These are phyloP conservation scores for Notiomystis cincta DNA, from an alignment of 2,113 vertebrate species.

Conservation along the genomic window DNA sequence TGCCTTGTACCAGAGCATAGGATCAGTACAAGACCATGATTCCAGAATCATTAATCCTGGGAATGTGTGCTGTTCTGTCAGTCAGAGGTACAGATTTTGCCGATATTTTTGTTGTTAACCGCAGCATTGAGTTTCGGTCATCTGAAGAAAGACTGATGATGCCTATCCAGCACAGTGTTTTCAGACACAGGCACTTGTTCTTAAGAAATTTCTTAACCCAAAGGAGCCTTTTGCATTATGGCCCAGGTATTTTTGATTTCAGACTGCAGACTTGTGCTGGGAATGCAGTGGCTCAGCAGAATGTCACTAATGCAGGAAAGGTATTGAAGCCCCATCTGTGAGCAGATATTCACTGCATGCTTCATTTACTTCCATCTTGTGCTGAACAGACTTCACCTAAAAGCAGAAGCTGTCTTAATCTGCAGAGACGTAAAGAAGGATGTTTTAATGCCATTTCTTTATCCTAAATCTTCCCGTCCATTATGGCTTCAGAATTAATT, in stretches of 20 bases:
- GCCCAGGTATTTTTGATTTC: not conserved
- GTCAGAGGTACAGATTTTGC: not conserved
- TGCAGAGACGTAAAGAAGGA: not conserved
- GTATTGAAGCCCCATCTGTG: not conserved
- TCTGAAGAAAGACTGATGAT: not conserved
- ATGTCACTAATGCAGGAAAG: not conserved
- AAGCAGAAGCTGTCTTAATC: not conserved
- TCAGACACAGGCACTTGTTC: not conserved
- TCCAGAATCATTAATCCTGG: not conserved
- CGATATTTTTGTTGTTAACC: not conserved
- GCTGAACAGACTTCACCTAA: not conserved
- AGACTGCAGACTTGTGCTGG: not conserved
- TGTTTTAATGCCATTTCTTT: not conserved
- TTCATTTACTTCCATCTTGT: not conserved
- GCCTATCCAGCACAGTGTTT: not conserved
- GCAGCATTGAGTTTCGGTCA: not conserved
- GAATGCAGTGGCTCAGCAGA: not conserved
- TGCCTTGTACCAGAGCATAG: not conserved
- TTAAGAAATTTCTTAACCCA: not conserved
- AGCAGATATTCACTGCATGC: not conserved
- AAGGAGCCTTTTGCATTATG: not conserved
- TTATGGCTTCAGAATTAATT: not conserved
- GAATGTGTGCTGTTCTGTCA: not conserved
- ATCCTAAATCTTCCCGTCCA: not conserved
- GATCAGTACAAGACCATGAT: rapidly evolving